A percentile compares a stretch with the other conserved stretches of the same genome.
Evolutionary conservation across 2,797 vertebrate genomes (phyloP).

Genomic region (Anomalospiza imberbis): DNA sequence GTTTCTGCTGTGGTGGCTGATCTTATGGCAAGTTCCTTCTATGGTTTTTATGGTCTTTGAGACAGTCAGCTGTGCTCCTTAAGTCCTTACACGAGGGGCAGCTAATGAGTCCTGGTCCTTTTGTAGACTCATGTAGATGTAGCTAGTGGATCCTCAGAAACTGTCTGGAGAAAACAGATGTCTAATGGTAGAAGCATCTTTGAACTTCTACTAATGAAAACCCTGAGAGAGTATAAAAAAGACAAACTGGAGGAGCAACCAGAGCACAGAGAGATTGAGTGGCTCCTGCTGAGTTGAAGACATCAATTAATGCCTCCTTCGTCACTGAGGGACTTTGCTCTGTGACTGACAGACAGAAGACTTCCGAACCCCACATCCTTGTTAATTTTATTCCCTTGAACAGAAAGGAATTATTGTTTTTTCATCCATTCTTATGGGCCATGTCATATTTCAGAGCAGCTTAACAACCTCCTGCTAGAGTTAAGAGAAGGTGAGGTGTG

Average conservation of each 20-base stretch:
- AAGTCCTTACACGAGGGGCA: neutral
- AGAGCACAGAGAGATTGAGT: neutral
- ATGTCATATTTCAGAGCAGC: neutral
- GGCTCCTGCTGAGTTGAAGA: neutral
- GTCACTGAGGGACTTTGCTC: neutral
- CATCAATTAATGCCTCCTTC: neutral
- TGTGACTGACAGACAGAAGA: neutral
- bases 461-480: neutral
- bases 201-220: neutral
- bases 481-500: neutral
- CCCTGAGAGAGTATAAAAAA: neutral
- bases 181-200: neutral
- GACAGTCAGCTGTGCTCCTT: neutral
- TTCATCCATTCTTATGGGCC: neutral
- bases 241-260: neutral
- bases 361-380: neutral
- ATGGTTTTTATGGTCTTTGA: neutral
- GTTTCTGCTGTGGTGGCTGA: neutral
- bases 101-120: neutral
- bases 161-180: neutral
- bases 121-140: neutral
- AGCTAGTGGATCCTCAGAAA: neutral
- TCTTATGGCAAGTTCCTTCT: neutral
- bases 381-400: neutral
- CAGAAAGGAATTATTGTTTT: neutral